Conservation (phyloP, 1,140 invertebrate species). For the Campoletis sonorensis region DNA sequence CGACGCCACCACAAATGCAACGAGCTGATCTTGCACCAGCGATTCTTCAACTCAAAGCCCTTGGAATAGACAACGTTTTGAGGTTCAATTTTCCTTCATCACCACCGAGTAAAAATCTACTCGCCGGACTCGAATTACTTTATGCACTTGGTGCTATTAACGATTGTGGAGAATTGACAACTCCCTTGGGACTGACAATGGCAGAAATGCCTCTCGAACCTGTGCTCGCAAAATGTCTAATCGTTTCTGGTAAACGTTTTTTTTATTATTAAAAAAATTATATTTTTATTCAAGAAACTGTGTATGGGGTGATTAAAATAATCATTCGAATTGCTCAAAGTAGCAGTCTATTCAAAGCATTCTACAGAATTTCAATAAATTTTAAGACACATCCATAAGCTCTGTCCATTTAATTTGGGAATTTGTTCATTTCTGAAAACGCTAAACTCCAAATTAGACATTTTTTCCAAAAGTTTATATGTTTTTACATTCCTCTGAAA, state of each 20-base stretch:
- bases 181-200: constrained; percentile 89
- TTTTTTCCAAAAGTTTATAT: too few species aligned
- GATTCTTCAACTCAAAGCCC: constrained; percentile 94
- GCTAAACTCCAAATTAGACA: too few species aligned
- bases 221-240: constrained; percentile 91
- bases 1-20: constrained; percentile 95
- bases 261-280: too few species aligned
- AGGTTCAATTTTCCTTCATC: constrained; percentile 91
- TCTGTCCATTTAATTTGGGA: too few species aligned
- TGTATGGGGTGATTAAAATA: too few species aligned
- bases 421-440: too few species aligned
- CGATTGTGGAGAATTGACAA: constrained; percentile 87
- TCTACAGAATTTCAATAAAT: too few species aligned
- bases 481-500: too few species aligned
- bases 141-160: constrained; percentile 93
- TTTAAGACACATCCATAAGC: too few species aligned
- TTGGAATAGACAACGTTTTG: constrained; percentile 94
- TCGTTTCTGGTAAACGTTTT: constrained; percentile 81
- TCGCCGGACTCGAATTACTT: constrained; percentile 90
- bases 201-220: constrained; percentile 95
- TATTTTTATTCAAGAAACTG: too few species aligned
- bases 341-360: too few species aligned
- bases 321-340: too few species aligned
- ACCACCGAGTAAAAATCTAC: constrained; percentile 93
- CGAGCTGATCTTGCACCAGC: constrained; percentile 90